Percentiles rank a stretch among this genome's conserved stretches.
phyloP scores from a whole-genome alignment of 2,888 invertebrate genomes.

The Saturnia pavonia region DNA sequence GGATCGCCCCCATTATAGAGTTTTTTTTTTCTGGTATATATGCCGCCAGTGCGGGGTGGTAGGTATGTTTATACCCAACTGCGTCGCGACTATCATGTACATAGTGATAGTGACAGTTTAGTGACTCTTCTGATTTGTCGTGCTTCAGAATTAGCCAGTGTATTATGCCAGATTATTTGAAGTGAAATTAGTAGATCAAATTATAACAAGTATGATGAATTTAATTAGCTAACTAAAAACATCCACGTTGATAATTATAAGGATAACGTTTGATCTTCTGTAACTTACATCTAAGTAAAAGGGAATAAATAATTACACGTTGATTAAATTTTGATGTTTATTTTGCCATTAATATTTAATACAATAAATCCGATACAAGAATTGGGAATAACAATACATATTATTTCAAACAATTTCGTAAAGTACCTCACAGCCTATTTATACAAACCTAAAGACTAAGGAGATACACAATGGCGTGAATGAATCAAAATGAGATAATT shows the following conservation, averaged over 20 bases:
- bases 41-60: too few relatives aligned
- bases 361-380: background rate
- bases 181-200: background rate
- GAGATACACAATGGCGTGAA: background rate
- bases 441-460: constrained; percentile 6
- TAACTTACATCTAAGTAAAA: background rate
- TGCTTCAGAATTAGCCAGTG: too few relatives aligned
- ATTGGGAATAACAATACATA: background rate
- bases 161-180: background rate
- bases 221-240: too few relatives aligned
- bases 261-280: background rate
- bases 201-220: background rate
- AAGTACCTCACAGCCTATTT: constrained; percentile 15
- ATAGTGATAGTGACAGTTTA: too few relatives aligned
- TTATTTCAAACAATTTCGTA: background rate
- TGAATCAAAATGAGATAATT: constrained; percentile 1
- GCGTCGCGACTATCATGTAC: too few relatives aligned
- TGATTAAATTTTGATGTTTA: background rate
- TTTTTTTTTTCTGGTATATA: too few relatives aligned
- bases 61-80: too few relatives aligned
- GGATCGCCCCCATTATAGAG: too few relatives aligned
- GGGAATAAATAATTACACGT: background rate
- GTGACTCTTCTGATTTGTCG: too few relatives aligned
- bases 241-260: too few relatives aligned
- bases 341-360: background rate